Conservation (phyloP, 1,140 invertebrate species). For the Spodoptera litura region DNA sequence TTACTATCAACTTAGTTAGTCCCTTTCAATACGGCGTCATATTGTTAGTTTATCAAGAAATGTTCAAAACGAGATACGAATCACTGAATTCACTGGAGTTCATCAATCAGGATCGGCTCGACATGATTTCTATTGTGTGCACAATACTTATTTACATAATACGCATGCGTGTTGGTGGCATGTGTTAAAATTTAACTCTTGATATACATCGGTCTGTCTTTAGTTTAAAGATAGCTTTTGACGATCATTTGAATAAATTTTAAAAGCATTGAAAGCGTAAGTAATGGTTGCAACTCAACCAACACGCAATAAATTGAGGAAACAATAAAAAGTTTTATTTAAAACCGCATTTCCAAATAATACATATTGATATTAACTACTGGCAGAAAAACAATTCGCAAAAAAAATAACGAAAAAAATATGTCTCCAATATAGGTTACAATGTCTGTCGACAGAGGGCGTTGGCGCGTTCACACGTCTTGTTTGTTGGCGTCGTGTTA, state of each 20-base stretch:
- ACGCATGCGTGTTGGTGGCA: constrained; percentile 65
- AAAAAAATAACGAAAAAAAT: constrained; percentile 21
- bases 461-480: constrained; percentile 61
- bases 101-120: constrained; percentile 73
- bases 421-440: constrained; percentile 30
- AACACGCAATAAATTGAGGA: no score
- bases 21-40: constrained; percentile 55
- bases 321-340: background rate
- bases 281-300: no score
- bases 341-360: background rate
- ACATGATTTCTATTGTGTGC: constrained; percentile 69
- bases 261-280: no score
- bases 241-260: no score
- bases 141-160: constrained; percentile 72
- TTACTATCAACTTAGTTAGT: constrained; percentile 36
- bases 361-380: background rate
- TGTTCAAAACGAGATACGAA: constrained; percentile 58
- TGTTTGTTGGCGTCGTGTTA: constrained; percentile 62
- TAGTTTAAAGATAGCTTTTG: no score
- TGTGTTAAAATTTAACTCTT: constrained; percentile 50
- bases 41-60: constrained; percentile 68
- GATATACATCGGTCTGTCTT: background rate
- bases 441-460: constrained; percentile 46
- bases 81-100: constrained; percentile 56
- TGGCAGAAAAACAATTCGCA: background rate